Evolutionary conservation across 37 sponge, comb jelly and placozoan species (phyloP), one percentile per base, ranked within the genome.

Genomic region (Mnemiopsis leidyi): DNA sequence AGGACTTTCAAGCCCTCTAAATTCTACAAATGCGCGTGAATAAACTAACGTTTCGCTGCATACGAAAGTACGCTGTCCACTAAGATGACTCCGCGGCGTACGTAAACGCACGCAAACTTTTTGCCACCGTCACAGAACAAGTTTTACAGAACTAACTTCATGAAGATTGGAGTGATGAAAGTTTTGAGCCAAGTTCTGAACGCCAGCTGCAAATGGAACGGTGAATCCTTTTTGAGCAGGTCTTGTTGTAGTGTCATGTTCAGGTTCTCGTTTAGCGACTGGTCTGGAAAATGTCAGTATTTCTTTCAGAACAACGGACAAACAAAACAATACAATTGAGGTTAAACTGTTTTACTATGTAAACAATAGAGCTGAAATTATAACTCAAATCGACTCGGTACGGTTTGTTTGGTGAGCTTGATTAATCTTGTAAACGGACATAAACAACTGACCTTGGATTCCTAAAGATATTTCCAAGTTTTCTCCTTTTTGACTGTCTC

Each of bases 21-120:
- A 48, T 48, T 48, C 61, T 48, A 48, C 13, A 77, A 77, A 77
- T 32, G 79, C 79, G 79, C 79, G 79, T 77, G 36, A 13, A 48
- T 18, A 48, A 48, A 5, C 5, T 13, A 13, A 48, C 9, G 13
- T 48, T 48, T 48, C 13, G 13, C 61, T 48, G 13, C 61, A 48
- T 48, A 48, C 5, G 13, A 13, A 13, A 48, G 9, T 18, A 48
- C 9, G 30, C 36, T 28, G 34, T 0, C 9, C 36, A 20, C 2
- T 34, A 32, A 34, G 9, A 34, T 77, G 32, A 3, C 36, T 13
- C 0, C 7, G 79, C 79, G 79, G 32, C 79, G 35, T 77, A 77
- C 79, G 79, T 20, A 77, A 77, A 77, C 16, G 32, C 73, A 69
- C 9, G 13, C 61, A 48, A 48, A 48, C 5, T 18, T 48, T 5